Conservation (phyloP, 1,140 invertebrate species). For the Zaprionus africanus region DNA sequence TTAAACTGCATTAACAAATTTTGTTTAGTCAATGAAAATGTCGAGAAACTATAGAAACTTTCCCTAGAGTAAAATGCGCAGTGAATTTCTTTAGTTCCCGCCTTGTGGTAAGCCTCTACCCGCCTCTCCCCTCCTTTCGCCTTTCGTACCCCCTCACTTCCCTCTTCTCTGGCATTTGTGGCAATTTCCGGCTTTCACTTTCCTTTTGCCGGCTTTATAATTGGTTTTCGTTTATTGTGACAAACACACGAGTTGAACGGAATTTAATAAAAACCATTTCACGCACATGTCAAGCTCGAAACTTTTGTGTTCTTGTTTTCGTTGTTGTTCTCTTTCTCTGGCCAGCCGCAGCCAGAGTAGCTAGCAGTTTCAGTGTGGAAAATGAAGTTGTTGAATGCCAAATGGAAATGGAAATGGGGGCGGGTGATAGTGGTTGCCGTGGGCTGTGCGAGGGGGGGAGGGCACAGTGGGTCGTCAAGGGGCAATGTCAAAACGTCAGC, state of each 20-base stretch:
- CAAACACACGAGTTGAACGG: slow-evolving; percentile 55
- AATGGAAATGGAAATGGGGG: background rate
- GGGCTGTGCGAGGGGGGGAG: background rate
- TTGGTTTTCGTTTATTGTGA: slow-evolving; percentile 65
- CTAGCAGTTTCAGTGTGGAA: background rate
- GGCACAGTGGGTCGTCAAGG: background rate
- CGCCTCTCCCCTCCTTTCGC: background rate
- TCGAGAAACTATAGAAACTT: too few relatives aligned
- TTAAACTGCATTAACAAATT: too few relatives aligned
- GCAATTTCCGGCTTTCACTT: slow-evolving; percentile 66
- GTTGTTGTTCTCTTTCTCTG: background rate
- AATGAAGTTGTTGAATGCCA: slow-evolving; percentile 26
- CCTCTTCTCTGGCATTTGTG: background rate
- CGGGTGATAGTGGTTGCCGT: background rate
- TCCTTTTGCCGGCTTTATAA: slow-evolving; percentile 65
- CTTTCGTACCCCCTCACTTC: background rate
- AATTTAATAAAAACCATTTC: slow-evolving; percentile 59
- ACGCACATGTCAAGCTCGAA: slow-evolving; percentile 32
- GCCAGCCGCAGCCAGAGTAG: background rate
- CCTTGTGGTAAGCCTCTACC: background rate
- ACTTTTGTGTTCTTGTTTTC: slow-evolving; percentile 6
- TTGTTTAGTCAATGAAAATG: too few relatives aligned
- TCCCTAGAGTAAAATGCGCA: background rate
- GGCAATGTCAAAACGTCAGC: slow-evolving; percentile 45
- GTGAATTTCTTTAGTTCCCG: background rate